A percentile compares a stretch with the other conserved stretches of the same genome.
These are phyloP conservation scores for Lethocerus indicus DNA, from an alignment of 1,140 invertebrate genomes.

Conservation along the genomic window DNA sequence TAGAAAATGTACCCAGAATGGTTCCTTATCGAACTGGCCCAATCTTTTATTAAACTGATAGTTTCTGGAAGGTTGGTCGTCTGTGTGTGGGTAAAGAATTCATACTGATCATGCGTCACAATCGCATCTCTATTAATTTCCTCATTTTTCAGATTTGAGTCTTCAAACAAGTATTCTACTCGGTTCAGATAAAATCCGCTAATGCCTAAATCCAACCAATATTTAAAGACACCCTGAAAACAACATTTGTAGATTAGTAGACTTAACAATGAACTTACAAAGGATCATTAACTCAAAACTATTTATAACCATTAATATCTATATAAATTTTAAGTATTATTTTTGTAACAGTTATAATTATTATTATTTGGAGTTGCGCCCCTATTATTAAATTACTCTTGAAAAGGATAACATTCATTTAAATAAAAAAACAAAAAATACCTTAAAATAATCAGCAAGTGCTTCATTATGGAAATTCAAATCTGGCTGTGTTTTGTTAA, in stretches of 20 bases:
- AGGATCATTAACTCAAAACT: neutral
- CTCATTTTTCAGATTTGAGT: constrained; percentile 24
- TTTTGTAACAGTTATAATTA: neutral
- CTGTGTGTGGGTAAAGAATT: constrained; percentile 38
- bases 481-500: constrained; percentile 50
- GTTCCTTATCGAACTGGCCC: constrained; percentile 28
- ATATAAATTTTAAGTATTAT: neutral
- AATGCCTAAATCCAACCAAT: constrained; percentile 48
- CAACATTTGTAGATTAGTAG: neutral
- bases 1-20: constrained; percentile 28
- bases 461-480: constrained; percentile 46
- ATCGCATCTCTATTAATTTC: constrained; percentile 10
- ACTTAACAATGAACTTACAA: neutral
- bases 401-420: neutral
- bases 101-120: constrained; percentile 22
- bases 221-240: constrained; percentile 27
- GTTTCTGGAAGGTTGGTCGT: constrained; percentile 40
- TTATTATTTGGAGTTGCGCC: neutral
- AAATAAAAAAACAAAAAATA: constrained; percentile 3
- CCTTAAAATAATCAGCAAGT: constrained; percentile 45
- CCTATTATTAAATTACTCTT: neutral
- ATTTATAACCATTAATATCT: neutral
- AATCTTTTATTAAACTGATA: constrained; percentile 40
- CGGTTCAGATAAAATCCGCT: constrained; percentile 53
- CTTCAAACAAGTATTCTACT: constrained; percentile 30